Evolutionary conservation across 1,140 invertebrate species (phyloP).

Genomic region (Anoplophora glabripennis): DNA sequence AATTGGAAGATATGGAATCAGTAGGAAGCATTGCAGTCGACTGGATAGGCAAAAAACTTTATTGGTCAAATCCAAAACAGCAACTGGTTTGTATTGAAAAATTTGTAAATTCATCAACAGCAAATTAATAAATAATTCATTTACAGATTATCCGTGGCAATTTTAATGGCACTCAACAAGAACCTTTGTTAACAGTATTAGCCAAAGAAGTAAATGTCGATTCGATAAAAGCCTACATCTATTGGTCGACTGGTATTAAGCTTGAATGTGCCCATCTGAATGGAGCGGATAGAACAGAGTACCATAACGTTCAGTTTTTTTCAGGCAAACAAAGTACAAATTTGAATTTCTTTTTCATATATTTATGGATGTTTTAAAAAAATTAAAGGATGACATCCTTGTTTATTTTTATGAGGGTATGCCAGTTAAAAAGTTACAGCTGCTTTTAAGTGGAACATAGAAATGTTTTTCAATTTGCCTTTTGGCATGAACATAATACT

Average conservation of each 20-base stretch:
- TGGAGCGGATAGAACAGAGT: slow-evolving; percentile 67
- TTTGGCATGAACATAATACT: not conserved
- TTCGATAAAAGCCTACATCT: slow-evolving; percentile 74
- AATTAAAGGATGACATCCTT: too few relatives aligned
- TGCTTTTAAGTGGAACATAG: too few relatives aligned
- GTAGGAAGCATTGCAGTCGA: slow-evolving; percentile 81
- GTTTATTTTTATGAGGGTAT: too few relatives aligned
- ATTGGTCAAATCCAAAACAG: slow-evolving; percentile 84
- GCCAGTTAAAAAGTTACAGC: too few relatives aligned
- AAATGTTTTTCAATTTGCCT: too few relatives aligned
- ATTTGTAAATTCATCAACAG: not conserved
- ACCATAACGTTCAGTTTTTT: slow-evolving; percentile 72
- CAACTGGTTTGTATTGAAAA: slow-evolving; percentile 61
- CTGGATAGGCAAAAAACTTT: slow-evolving; percentile 83
- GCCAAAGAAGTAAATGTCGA: slow-evolving; percentile 81
- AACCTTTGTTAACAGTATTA: slow-evolving; percentile 68
- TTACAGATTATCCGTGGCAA: slow-evolving; percentile 65
- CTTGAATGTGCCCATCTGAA: slow-evolving; percentile 77
- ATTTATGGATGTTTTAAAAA: too few relatives aligned
- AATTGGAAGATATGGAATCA: slow-evolving; percentile 63
- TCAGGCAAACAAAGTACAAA: slow-evolving; percentile 71
- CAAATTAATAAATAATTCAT: not conserved
- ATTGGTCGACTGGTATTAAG: slow-evolving; percentile 82
- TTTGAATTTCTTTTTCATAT: too few relatives aligned
- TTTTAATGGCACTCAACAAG: slow-evolving; percentile 64